These are phyloP conservation scores for Platyscapa corneri DNA, from an alignment of 1,140 invertebrate genomes.

Conservation along the genomic window DNA sequence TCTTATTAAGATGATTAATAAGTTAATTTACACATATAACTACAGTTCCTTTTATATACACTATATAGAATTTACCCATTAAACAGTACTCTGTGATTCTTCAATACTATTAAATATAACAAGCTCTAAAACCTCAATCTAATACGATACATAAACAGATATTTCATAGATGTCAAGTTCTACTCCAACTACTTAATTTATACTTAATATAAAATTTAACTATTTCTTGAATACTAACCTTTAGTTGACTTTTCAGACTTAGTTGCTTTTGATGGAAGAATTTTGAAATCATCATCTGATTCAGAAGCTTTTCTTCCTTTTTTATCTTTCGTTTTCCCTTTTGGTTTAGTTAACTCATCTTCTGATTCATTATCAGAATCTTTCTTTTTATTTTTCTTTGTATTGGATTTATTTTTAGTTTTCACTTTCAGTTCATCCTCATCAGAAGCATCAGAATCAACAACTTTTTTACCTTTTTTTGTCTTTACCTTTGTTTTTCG, in stretches of 20 bases:
- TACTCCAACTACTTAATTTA: too few relatives aligned
- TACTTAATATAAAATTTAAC: too few relatives aligned
- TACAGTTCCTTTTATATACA: too few relatives aligned
- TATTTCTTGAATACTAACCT: too few relatives aligned
- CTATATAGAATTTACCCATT: too few relatives aligned
- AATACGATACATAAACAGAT: background rate
- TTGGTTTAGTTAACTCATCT: slow-evolving; percentile 73
- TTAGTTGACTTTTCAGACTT: slow-evolving; percentile 50
- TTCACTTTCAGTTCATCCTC: slow-evolving; percentile 67
- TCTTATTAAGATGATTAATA: too few relatives aligned
- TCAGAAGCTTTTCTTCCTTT: slow-evolving; percentile 67
- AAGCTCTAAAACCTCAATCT: too few relatives aligned
- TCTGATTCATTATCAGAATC: slow-evolving; percentile 58
- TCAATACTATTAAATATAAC: too few relatives aligned
- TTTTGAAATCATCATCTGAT: slow-evolving; percentile 54
- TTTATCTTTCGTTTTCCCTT: slow-evolving; percentile 73
- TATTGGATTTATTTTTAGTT: slow-evolving; percentile 69
- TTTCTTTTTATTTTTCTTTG: slow-evolving; percentile 74
- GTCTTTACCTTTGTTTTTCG: slow-evolving; percentile 54
- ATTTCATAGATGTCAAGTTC: background rate
- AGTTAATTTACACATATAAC: too few relatives aligned
- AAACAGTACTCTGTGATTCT: too few relatives aligned
- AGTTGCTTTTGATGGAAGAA: slow-evolving; percentile 47
- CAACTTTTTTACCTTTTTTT: slow-evolving; percentile 67
- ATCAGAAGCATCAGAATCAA: slow-evolving; percentile 69